Evolutionary conservation across 2,888 invertebrate genomes (phyloP).

Genomic region (Melinaea menophilus): DNA sequence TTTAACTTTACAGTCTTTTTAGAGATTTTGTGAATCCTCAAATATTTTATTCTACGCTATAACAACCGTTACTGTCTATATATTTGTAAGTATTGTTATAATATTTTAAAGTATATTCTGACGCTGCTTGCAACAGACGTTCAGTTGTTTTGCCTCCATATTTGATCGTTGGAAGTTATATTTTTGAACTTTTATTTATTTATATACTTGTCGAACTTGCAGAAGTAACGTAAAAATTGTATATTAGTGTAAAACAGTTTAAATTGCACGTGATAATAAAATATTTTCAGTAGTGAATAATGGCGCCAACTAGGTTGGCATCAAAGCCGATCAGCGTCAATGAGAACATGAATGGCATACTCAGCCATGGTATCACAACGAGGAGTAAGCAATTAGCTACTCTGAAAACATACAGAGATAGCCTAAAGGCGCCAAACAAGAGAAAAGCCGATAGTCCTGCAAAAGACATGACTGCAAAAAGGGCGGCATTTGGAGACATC

Average conservation of each 20-base stretch:
- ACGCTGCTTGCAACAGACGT: constrained; percentile 52
- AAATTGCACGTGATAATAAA: constrained; percentile 45
- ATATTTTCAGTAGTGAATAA: constrained; percentile 59
- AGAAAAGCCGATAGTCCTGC: constrained; percentile 89
- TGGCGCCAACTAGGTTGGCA: constrained; percentile 81
- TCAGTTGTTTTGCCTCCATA: constrained; percentile 77
- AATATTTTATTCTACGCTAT: constrained; percentile 43
- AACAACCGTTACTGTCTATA: constrained; percentile 60
- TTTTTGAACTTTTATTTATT: constrained; percentile 51
- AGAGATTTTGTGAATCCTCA: constrained; percentile 46
- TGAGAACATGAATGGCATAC: constrained; percentile 65
- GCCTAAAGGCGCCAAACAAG: constrained; percentile 79
- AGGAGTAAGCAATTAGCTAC: constrained; percentile 79
- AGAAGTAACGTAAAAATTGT: too few relatives aligned
- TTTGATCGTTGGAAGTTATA: constrained; percentile 58
- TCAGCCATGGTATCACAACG: constrained; percentile 77
- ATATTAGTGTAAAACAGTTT: background rate
- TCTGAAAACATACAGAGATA: constrained; percentile 65
- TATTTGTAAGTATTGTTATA: constrained; percentile 54
- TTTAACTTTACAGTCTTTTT: constrained; percentile 43
- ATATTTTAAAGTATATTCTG: constrained; percentile 43
- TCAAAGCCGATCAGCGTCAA: constrained; percentile 70
- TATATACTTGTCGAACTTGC: too few relatives aligned
- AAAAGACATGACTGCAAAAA: constrained; percentile 85
- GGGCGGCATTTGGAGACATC: constrained; percentile 92